Evolutionary conservation across 2,113 vertebrate genomes (phyloP), one percentile per base, ranked within the genome.

Genomic region (Rallus limicola): DNA sequence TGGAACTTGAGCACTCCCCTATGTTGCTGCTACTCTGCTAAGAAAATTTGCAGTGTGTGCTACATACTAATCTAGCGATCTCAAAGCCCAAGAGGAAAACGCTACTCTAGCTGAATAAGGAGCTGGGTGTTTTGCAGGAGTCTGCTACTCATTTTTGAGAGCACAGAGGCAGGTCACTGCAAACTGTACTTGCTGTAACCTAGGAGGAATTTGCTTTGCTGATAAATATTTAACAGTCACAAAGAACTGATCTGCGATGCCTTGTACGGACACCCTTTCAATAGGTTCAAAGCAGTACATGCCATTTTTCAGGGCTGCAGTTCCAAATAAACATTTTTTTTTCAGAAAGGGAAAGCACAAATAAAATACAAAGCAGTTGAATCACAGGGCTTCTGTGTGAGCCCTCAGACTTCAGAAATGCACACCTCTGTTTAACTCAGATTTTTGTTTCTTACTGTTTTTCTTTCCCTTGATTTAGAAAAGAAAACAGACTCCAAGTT

Each of bases 181-280:
- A 93, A 93, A 95, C 52, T 82, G 82, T 92, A 75, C 83, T 97
- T 87, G 92, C 87, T 94, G 92, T 87, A 96, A 93, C 88, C 93
- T 85, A 88, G 72, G 81, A 93, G 76, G 88, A 90, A 93, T 92
- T 88, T 81, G 76, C 77, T 80, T 92, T 77, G 53, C 77, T 94
- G 90, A 91, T 97, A 96, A 96, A 97, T 93, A 97, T 94, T 95
- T 93, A 92, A 86, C 55, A 82, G 85, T 58, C 88, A 90, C 0
- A 7, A 89, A 94, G 74, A 79, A 83, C 68, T 89, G 82, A 74
- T 91, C 68, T 77, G 65, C 12, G 26, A 93, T 78, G 78, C 74
- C 92, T 91, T 94, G 86, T 95, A 82, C 52, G 84, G 85, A 88
- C 79, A 76, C 82, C 11, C 76, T 93, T 93, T 92, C 79, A 94